These are phyloP conservation scores for Thaumetopoea pityocampa DNA, from an alignment of 1,140 invertebrate genomes.

Conservation along the genomic window DNA sequence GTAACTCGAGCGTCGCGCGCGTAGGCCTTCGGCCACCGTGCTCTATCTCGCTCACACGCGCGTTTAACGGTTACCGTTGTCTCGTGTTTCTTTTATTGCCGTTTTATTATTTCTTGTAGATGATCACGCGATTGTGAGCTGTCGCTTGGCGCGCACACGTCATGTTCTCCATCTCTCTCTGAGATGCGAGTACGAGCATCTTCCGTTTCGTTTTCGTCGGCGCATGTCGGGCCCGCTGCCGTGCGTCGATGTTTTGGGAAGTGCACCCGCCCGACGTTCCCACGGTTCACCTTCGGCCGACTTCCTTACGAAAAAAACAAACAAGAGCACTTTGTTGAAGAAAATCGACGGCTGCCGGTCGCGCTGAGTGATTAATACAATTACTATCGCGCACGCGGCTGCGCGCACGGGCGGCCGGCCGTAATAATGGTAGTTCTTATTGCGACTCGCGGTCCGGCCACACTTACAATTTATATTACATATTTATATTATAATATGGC, in stretches of 20 bases:
- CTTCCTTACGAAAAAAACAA: slow-evolving; percentile 76
- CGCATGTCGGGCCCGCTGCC: slow-evolving; percentile 67
- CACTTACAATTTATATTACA: slow-evolving; percentile 7
- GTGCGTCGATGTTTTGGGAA: slow-evolving; percentile 75
- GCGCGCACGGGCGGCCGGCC: slow-evolving; percentile 49
- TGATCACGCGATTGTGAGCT: slow-evolving; percentile 74
- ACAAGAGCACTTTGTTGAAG: slow-evolving; percentile 72
- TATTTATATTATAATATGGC: slow-evolving; percentile 7
- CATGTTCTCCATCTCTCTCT: slow-evolving; percentile 43
- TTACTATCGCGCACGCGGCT: slow-evolving; percentile 68
- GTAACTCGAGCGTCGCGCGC: slow-evolving; percentile 64
- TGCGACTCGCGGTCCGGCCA: slow-evolving; percentile 57
- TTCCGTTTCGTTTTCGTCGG: slow-evolving; percentile 45
- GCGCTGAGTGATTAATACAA: slow-evolving; percentile 74
- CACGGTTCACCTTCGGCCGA: slow-evolving; percentile 72
- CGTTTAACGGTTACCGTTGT: slow-evolving; percentile 50
- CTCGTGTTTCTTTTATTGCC: slow-evolving; percentile 74
- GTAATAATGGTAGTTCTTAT: slow-evolving; percentile 70
- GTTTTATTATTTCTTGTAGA: slow-evolving; percentile 76
- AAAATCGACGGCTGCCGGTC: slow-evolving; percentile 74
- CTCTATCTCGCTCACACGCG: slow-evolving; percentile 49
- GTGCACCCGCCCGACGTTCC: slow-evolving; percentile 73
- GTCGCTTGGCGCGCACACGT: slow-evolving; percentile 72
- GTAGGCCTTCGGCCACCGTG: slow-evolving; percentile 36
- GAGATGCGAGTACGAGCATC: slow-evolving; percentile 10